A percentile compares a stretch with the other conserved stretches of the same genome.
Conservation (phyloP, 2,797 vertebrate genomes). For the Bradypodion ventrale region DNA sequence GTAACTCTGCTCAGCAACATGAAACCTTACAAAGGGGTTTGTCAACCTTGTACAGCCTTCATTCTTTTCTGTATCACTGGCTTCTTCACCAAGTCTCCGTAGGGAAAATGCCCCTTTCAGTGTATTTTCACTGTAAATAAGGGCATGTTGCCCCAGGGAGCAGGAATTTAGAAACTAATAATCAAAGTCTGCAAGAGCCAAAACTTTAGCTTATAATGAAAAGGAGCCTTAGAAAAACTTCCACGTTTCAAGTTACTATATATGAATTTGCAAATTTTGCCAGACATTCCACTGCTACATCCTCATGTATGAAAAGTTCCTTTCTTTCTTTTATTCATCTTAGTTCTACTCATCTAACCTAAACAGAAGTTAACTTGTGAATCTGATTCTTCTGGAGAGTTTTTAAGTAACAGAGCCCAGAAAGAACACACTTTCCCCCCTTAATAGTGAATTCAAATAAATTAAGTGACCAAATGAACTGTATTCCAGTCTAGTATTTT, state of each 20-base stretch:
- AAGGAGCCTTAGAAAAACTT: neutral
- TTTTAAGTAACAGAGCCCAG: slow-evolving; percentile 17
- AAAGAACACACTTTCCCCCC: neutral
- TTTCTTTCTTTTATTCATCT: neutral
- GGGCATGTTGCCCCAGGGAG: slow-evolving; percentile 24
- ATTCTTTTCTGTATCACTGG: neutral
- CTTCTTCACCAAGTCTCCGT: neutral
- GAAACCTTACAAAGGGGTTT: neutral
- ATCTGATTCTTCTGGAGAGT: neutral
- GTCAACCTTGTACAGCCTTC: neutral
- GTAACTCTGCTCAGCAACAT: neutral
- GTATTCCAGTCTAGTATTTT: slow-evolving; percentile 11
- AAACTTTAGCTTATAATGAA: slow-evolving; percentile 50
- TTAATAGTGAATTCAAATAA: slow-evolving; percentile 4
- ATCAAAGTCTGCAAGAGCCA: slow-evolving; percentile 33
- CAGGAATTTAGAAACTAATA: slow-evolving; percentile 33
- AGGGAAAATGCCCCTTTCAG: slow-evolving; percentile 36
- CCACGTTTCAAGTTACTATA: neutral
- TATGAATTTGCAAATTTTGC: slow-evolving; percentile 28
- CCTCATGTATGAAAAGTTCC: neutral
- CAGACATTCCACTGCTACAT: neutral
- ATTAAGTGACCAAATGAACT: neutral
- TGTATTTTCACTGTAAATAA: slow-evolving; percentile 42
- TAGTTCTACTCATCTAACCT: neutral
- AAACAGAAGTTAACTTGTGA: neutral